These are phyloP conservation scores for Acanthurus tractus DNA, from an alignment of 2,797 vertebrate genomes.

Conservation along the genomic window DNA sequence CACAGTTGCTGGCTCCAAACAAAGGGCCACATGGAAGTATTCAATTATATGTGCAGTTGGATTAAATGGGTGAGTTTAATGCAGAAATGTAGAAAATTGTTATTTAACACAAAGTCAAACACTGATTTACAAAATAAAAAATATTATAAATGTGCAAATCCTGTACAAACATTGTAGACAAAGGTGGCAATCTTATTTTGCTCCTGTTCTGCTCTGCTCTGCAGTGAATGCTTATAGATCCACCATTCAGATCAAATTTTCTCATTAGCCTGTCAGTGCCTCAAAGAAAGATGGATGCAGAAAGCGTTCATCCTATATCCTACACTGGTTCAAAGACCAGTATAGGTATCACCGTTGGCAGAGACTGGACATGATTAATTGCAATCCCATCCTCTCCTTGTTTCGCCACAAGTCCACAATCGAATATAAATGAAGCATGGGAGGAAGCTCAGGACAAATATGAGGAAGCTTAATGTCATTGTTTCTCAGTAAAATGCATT, in stretches of 20 bases:
- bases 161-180: conserved; percentile 21
- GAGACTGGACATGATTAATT: conserved; percentile 72
- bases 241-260: conserved; percentile 60
- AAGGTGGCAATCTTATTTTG: conserved; percentile 40
- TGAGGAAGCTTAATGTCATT: conserved; percentile 53
- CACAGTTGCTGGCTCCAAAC: conserved; percentile 56
- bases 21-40: conserved; percentile 62
- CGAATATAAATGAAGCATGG: conserved; percentile 58
- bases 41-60: conserved; percentile 59
- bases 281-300: conserved; percentile 63
- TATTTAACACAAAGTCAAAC: conserved; percentile 22
- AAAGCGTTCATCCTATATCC: conserved; percentile 33
- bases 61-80: conserved; percentile 19
- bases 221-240: conserved; percentile 67
- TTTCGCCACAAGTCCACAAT: conserved; percentile 52
- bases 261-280: conserved; percentile 63
- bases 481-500: conserved; percentile 56
- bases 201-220: conserved; percentile 35
- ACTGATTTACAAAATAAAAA: conserved; percentile 1
- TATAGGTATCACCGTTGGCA: conserved; percentile 59
- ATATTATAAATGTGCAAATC: conserved; percentile 21
- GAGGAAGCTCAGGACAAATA: conserved; percentile 54
- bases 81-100: conserved; percentile 23
- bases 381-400: conserved; percentile 34
- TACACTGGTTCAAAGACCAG: conserved; percentile 44